Conservation (phyloP, 92 coral and sea anemone species). For the Heteractis magnifica region DNA sequence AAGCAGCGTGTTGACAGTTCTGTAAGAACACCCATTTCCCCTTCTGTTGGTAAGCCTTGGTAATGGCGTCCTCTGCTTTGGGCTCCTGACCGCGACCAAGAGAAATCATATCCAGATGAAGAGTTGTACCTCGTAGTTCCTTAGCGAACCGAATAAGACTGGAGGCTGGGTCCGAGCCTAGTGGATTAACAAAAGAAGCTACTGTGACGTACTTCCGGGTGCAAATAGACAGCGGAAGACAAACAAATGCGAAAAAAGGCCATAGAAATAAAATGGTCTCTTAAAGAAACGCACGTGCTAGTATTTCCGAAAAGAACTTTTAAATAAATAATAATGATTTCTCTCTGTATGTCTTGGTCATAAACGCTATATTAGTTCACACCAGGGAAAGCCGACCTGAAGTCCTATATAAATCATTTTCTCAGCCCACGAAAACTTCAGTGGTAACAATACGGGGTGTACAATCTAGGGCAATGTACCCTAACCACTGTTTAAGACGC, state of each 20-base stretch:
- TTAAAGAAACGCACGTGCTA: neutral
- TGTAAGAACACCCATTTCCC: conserved; percentile 98
- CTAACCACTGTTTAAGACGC: neutral
- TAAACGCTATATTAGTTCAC: too few species aligned
- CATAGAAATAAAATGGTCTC: neutral
- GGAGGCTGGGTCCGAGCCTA: conserved; percentile 97
- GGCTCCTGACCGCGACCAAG: conserved; percentile 98
- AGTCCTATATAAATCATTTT: too few species aligned
- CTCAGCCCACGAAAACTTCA: too few species aligned
- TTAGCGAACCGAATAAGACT: conserved; percentile 87
- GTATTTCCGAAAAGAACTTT: too few species aligned
- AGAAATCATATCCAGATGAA: conserved; percentile 91
- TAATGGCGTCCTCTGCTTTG: conserved; percentile 87
- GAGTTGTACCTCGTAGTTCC: conserved; percentile 80
- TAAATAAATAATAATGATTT: too few species aligned
- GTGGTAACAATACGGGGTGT: too few species aligned
- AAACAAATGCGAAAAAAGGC: neutral
- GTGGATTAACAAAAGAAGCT: neutral
- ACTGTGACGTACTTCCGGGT: neutral
- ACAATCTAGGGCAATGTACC: too few species aligned
- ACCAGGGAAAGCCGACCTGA: too few species aligned
- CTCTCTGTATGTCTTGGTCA: too few species aligned
- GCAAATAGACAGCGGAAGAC: neutral
- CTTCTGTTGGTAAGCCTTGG: conserved; percentile 88
- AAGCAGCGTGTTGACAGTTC: conserved; percentile 94